These are phyloP conservation scores for Branchipolynoe longqiensis DNA, from an alignment of 2,888 invertebrate species.

Conservation along the genomic window DNA sequence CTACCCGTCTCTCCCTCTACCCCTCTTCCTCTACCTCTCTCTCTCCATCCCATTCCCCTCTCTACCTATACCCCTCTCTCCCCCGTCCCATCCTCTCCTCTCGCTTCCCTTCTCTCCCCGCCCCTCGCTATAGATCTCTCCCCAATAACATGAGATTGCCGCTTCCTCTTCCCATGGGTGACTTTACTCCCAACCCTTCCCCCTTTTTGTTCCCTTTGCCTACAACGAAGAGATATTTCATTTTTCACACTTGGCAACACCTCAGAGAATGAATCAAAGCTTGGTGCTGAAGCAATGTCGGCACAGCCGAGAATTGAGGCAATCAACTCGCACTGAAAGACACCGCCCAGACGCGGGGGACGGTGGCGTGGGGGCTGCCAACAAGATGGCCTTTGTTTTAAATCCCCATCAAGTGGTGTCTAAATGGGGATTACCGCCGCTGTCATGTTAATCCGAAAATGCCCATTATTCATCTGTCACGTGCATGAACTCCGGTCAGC, in stretches of 20 bases:
- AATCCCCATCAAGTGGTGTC: conserved; percentile 44
- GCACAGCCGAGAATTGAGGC: conserved; percentile 5
- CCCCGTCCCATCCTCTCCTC: no score
- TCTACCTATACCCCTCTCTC: no score
- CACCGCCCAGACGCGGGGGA: neutral
- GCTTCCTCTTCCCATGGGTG: no score
- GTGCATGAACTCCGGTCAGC: conserved; percentile 1
- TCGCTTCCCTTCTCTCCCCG: no score
- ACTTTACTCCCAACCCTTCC: no score
- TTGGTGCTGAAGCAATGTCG: neutral
- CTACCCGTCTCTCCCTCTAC: no score
- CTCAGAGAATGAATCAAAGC: neutral
- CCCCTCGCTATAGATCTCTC: no score
- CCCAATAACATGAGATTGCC: no score
- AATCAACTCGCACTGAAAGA: conserved; percentile 10
- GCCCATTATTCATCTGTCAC: conserved; percentile 54
- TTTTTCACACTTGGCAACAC: neutral
- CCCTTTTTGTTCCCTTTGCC: no score
- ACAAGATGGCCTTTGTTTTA: conserved; percentile 20
- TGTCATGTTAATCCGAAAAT: conserved; percentile 53
- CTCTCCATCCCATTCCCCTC: no score
- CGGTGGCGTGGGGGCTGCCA: neutral
- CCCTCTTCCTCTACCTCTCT: no score
- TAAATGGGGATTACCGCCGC: conserved; percentile 50
- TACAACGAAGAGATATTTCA: no score